Evolutionary conservation across 23 tunicate species (phyloP).

Genomic region (Trididemnum nubilum): DNA sequence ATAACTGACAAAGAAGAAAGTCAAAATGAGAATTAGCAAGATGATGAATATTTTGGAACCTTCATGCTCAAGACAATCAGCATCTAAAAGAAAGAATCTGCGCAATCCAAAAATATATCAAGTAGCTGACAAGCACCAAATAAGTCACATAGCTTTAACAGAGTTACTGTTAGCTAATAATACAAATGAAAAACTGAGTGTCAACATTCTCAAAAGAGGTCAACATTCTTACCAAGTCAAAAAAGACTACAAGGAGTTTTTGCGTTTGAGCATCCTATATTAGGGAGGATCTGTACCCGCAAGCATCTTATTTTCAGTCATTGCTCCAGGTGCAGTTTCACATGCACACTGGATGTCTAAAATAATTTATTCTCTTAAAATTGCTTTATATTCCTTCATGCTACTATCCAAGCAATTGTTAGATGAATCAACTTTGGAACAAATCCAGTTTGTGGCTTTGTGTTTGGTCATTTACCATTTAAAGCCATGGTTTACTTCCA

Average conservation of each 20-base stretch:
- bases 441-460: neutral
- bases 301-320: constrained; percentile 17
- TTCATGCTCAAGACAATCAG: neutral
- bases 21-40: neutral
- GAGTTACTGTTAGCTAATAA: neutral
- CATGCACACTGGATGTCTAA: constrained; percentile 4
- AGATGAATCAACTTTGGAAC: neutral
- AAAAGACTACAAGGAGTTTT: constrained; percentile 4
- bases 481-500: neutral
- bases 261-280: neutral
- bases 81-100: neutral
- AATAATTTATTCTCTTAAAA: neutral
- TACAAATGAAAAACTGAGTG: neutral
- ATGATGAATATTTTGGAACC: neutral
- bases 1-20: neutral
- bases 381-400: constrained; percentile 1
- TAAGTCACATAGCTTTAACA: neutral
- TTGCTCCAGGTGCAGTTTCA: constrained; percentile 10
- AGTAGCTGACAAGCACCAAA: neutral
- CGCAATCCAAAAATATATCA: neutral
- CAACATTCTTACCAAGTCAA: neutral
- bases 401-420: neutral
- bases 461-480: neutral
- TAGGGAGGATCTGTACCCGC: neutral
- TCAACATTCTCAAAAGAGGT: neutral